Base-by-base conservation (phyloP, 2,113 vertebrate species). In the Penelope pileata region DNA sequence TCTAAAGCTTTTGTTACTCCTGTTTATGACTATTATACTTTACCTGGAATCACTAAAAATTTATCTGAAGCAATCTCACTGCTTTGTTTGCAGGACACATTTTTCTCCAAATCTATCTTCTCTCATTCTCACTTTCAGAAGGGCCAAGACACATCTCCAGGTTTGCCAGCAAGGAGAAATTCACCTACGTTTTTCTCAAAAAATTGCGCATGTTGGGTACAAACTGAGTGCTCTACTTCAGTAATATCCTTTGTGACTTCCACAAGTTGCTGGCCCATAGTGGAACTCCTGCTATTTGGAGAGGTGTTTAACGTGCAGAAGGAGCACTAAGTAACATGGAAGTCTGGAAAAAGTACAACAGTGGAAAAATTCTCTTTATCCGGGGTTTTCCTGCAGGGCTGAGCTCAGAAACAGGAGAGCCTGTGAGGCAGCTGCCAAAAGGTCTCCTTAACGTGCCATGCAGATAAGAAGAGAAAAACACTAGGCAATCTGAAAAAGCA, bases 391-490 rank as follows among this genome's bases (percentile, higher is more conserved):
- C 62, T 83, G 29, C 68, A 82, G 21, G 48, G 47, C 47, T 92
- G 81, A 87, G 51, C 59, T 86, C 51, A 81, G 86, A 77, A 91
- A 73, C 36, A 48, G 50, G 6, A 93, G 50, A 93, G 59, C 50
- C n/a, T 38, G 19, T 38, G 47, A 82, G 32, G 7, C 32, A 75
- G 51, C 47, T 85, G 84, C 84, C 87, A 87, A 89, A 81, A 95
- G 23, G 34, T n/a, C 69, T 84, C 69, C 69, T 82, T 81, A 42
- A 0, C 36, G 47, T 59, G 51, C 69, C 66, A 21, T 40, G 69
- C 23, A 84, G 86, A 93, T 79, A 85, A 93, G 70, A 74, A 88
- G 63, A 88, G 40, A 90, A 91, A 94, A 95, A 16, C 83, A 86
- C 38, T 67, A 72, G 43, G 54, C 70, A 83, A 21, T 62, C 58